Evolutionary conservation across 1,140 invertebrate species (phyloP).

Genomic region (Procambarus clarkii): DNA sequence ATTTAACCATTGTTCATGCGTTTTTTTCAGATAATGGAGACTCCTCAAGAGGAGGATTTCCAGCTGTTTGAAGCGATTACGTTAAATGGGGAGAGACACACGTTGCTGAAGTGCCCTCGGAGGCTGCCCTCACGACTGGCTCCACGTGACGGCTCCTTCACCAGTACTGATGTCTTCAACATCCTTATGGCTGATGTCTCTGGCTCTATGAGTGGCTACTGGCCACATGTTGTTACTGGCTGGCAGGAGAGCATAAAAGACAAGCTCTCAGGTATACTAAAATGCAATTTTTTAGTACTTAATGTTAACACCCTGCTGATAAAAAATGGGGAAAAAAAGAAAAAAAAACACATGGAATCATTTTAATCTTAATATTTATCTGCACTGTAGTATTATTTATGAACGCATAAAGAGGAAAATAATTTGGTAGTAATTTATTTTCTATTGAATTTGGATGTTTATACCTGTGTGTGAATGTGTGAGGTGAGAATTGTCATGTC

Average conservation of each 20-base stretch:
- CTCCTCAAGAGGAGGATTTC: not conserved
- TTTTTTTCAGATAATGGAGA: not conserved
- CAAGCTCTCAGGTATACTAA: conserved; percentile 39
- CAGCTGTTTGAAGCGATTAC: not conserved
- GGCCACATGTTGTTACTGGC: conserved; percentile 42
- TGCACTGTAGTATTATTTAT: no score
- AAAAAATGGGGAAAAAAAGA: no score
- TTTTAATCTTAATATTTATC: no score
- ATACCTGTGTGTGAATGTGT: no score
- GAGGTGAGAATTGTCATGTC: no score
- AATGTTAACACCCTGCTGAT: not conserved
- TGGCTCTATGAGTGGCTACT: conserved; percentile 49
- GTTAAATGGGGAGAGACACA: conserved; percentile 13
- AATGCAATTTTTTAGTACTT: not conserved
- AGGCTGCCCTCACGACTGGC: not conserved
- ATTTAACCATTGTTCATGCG: no score
- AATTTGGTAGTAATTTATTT: no score
- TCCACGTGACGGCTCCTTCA: not conserved
- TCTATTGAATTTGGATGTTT: no score
- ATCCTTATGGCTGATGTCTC: conserved; percentile 70
- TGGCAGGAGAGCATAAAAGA: conserved; percentile 57
- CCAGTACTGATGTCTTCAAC: conserved; percentile 44
- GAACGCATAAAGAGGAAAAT: no score
- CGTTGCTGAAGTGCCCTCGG: conserved; percentile 15
- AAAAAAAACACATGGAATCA: no score